Evolutionary conservation across 30 jellyfish, hydroid and myxozoan species (phyloP).

Genomic region (Cassiopea andromeda): DNA sequence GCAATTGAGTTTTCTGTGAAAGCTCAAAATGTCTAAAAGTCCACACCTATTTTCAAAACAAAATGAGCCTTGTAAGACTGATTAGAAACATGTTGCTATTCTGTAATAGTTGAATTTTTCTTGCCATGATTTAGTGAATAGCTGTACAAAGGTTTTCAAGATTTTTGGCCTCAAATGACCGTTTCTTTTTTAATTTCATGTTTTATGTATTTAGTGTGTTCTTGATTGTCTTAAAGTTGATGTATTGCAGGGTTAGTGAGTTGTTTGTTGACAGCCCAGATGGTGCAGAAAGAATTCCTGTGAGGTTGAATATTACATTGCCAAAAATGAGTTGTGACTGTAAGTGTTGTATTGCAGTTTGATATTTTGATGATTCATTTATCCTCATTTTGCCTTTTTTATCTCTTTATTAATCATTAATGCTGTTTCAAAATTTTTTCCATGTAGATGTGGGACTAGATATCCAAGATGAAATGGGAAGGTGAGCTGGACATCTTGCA

Average conservation of each 20-base stretch:
- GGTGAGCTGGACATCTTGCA: slow-evolving; percentile 20
- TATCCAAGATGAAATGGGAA: slow-evolving; percentile 86
- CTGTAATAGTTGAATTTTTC: too few species aligned
- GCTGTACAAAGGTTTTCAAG: too few species aligned
- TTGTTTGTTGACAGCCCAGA: slow-evolving; percentile 76
- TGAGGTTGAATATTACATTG: slow-evolving; percentile 68
- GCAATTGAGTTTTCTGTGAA: too few species aligned
- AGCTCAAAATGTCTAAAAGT: too few species aligned
- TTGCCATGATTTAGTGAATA: too few species aligned
- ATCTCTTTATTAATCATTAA: too few species aligned
- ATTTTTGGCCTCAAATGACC: too few species aligned
- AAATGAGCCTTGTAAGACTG: too few species aligned
- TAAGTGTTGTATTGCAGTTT: slow-evolving; percentile 3
- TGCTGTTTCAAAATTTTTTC: neutral
- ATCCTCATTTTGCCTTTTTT: neutral
- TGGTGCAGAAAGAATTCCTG: slow-evolving; percentile 69
- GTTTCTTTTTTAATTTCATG: neutral
- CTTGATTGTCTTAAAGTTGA: neutral
- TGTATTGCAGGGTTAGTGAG: slow-evolving; percentile 68
- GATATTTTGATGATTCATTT: too few species aligned
- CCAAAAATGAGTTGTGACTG: slow-evolving; percentile 87
- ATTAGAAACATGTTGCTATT: too few species aligned
- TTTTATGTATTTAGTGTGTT: neutral
- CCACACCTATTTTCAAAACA: too few species aligned
- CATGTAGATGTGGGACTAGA: slow-evolving; percentile 79